phyloP scores from a whole-genome alignment of 2,797 vertebrate species.

The Muscicapa comitata region DNA sequence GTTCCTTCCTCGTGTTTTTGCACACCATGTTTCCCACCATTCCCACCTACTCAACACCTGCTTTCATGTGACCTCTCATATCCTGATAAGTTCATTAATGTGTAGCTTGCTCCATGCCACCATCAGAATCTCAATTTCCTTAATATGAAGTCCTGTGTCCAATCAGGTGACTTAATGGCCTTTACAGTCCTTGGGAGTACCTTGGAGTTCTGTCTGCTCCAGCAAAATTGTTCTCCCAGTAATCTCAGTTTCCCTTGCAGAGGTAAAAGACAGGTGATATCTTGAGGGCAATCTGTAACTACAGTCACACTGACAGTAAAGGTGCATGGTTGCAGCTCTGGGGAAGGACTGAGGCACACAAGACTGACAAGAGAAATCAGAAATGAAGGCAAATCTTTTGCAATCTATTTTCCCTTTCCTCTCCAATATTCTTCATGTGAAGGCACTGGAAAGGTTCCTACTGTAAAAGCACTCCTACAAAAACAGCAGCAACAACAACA shows the following conservation, averaged over 20 bases:
- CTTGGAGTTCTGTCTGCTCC: neutral
- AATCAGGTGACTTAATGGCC: neutral
- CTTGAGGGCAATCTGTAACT: neutral
- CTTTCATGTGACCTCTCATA: neutral
- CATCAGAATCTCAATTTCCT: neutral
- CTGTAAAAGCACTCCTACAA: neutral
- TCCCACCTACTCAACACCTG: neutral
- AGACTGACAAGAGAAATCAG: neutral
- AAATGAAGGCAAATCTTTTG: neutral
- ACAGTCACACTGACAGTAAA: neutral
- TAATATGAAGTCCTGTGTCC: neutral
- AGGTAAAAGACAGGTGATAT: neutral
- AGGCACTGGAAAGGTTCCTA: neutral
- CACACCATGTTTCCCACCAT: fast-evolving
- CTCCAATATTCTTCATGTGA: neutral
- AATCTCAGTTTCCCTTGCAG: neutral
- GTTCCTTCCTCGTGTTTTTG: neutral
- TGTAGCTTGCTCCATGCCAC: neutral
- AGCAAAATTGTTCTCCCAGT: neutral
- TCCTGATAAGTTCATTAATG: neutral
- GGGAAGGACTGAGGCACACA: neutral
- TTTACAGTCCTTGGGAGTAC: neutral
- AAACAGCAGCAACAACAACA: neutral
- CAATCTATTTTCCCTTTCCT: neutral
- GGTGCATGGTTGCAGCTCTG: neutral